Conservation (phyloP, 2,888 invertebrate species). For the Poecilus cupreus region DNA sequence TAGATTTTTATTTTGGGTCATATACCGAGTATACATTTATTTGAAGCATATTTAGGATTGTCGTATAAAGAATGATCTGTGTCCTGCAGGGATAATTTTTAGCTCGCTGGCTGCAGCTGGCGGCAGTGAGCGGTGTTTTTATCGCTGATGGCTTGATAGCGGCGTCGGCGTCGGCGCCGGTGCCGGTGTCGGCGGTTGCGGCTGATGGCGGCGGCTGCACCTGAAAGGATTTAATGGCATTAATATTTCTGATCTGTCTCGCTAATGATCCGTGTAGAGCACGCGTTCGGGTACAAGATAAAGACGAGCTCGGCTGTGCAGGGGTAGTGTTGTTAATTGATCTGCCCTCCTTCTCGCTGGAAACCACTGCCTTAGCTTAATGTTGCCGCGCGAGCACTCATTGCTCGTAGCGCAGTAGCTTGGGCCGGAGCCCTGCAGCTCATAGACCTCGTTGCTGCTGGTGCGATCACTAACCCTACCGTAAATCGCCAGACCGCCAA, state of each 20-base stretch:
- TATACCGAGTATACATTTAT: no score
- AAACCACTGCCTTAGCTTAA: constrained; percentile 50
- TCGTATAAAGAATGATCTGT: no score
- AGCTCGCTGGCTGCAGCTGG: no score
- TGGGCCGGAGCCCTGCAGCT: no score
- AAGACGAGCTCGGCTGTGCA: constrained; percentile 52
- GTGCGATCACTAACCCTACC: not conserved
- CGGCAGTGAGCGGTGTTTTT: not conserved
- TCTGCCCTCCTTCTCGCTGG: constrained; percentile 63
- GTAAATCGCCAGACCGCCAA: constrained; percentile 12
- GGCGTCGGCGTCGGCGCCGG: not conserved
- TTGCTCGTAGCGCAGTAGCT: not conserved
- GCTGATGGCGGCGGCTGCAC: constrained; percentile 48
- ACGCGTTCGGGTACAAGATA: constrained; percentile 60
- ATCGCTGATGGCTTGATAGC: not conserved
- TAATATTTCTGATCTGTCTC: constrained; percentile 66
- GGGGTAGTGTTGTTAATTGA: constrained; percentile 69
- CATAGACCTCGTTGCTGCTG: constrained; percentile 10
- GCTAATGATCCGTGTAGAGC: constrained; percentile 67
- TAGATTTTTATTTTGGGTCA: no score
- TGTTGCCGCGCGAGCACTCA: constrained; percentile 18
- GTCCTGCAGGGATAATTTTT: no score
- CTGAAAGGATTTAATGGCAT: constrained; percentile 66
- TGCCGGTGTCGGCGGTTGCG: not conserved
- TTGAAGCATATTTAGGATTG: no score